Base-by-base conservation (phyloP, 1,140 invertebrate species). In the Sitophilus oryzae region DNA sequence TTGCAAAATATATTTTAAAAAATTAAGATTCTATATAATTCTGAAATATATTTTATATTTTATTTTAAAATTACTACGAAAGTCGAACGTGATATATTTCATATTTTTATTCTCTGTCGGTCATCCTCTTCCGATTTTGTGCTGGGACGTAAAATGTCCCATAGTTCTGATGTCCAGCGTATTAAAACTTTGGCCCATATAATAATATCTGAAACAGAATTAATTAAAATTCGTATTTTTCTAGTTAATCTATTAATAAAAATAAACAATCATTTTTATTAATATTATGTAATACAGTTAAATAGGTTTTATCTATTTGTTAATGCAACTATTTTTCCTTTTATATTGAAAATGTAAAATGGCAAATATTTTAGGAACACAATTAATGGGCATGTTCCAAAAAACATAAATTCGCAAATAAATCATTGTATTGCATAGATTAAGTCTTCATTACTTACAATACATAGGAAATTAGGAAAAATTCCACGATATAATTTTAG, bases 1-100 rank as follows among this genome's bases (percentile, higher is more conserved):
- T 54, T 54, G 52, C 52, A 54, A 54, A 54, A 54, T 54, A 54
- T 54, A 54, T 6, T 54, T 54, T 54, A 54, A 54, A 54, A 54
- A 54, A 54, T 46, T 54, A 54, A 54, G 44, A 8, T 43, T 52
- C 50, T 52, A 52, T 52, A 44, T 44, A 44, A 25, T 44, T 44
- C 42, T 44, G 42, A 20, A 44, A 44, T 44, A 44, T 44, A 44
- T 44, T 22, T 44, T 44, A 43, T 25, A 30, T 44, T 25, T 30
- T 30, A 14, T 44, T 10, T 44, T 19, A 18, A 42, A 18, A 20
- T 18, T 42, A 20, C 16, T 20, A 20, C 42, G n/a, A 44, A 16
- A 11, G 21, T 23, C n/a, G 25, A 44, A 25, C 21, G 40, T 42
- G 40, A 42, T 42, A 42, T 42, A 42, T 42, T 11, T 8, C n/a